Base-by-base conservation (phyloP, 2,888 invertebrate species). In the Drosophila histrio region DNA sequence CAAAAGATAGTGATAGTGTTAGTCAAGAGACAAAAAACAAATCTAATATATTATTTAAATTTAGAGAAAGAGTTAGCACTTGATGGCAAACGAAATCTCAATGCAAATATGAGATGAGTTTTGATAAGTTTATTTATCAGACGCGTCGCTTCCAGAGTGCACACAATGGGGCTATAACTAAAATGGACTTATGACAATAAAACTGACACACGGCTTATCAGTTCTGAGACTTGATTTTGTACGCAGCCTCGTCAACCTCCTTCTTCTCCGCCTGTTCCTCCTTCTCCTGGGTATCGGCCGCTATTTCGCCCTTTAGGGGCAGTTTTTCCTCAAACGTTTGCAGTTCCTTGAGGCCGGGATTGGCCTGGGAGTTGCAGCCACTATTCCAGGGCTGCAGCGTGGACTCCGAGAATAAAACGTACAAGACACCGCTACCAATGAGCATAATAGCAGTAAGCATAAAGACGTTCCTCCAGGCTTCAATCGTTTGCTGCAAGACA, bases 381-480 rank as follows among this genome's bases (percentile, higher is more conserved):
- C 89, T 91, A 79, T 94, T 94, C 95, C 95, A 95, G 0, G 92
- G 78, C 84, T 94, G 93, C 11, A 94, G 87, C 26, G 93, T 93
- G 0, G 94, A 93, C 41, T 93, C 93, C 3, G 93, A 92, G 74
- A 94, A 94, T 0, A 93, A 34, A 0, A 93, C 83, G 77, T 93
- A 94, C 1, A 94, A 61, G 0, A 92, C 63, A 22, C 94, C 94
- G 24, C 93, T 92, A 7, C 91, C 76, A 24, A 93, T 90, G 2
- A 94, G 88, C 90, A 94, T 92, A 1, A 77, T 90, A 0, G 93
- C 92, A 2, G 93, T 90, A 38, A 94, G 92, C 64, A 93, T 91
- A 77, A 94, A 95, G 0, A 94, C 94, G 74, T 93, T 92, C 78
- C 93, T 93, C 95, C 95, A 95, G 75, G 94, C 93, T 2, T 91